Percentiles rank a stretch among this genome's conserved stretches.
phyloP scores from a whole-genome alignment of 1,140 invertebrate genomes.

The Oscheius sp. region DNA sequence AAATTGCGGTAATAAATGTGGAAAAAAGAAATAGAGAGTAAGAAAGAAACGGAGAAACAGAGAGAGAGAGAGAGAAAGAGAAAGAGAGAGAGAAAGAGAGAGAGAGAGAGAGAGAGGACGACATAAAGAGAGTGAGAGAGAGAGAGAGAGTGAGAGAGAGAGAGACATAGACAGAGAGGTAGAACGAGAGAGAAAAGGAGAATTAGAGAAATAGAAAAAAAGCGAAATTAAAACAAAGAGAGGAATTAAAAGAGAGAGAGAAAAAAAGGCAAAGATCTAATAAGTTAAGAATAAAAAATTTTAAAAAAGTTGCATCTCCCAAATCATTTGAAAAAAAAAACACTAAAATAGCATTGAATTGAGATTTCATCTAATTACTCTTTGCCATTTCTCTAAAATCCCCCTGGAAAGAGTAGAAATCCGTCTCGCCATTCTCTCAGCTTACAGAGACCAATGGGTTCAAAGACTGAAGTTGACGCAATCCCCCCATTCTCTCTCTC shows the following conservation, averaged over 20 bases:
- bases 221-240: neutral
- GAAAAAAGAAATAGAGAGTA: too few relatives aligned
- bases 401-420: too few relatives aligned
- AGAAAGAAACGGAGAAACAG: too few relatives aligned
- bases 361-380: too few relatives aligned
- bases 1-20: too few relatives aligned
- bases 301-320: neutral
- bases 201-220: neutral
- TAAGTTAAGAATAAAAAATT: neutral
- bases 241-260: neutral
- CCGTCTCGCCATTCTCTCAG: too few relatives aligned
- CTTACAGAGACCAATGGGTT: too few relatives aligned
- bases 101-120: neutral
- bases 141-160: neutral
- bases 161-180: neutral
- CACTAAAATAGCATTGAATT: too few relatives aligned
- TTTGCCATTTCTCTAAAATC: too few relatives aligned
- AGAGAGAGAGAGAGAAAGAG: too few relatives aligned
- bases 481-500: neutral
- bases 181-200: neutral
- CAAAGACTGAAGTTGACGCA: too few relatives aligned
- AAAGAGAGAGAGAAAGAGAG: too few relatives aligned
- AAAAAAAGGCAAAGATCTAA: neutral
- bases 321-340: neutral
- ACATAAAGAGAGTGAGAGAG: neutral